phyloP scores from a whole-genome alignment of 2,888 invertebrate species.

The Zele albiditarsus region DNA sequence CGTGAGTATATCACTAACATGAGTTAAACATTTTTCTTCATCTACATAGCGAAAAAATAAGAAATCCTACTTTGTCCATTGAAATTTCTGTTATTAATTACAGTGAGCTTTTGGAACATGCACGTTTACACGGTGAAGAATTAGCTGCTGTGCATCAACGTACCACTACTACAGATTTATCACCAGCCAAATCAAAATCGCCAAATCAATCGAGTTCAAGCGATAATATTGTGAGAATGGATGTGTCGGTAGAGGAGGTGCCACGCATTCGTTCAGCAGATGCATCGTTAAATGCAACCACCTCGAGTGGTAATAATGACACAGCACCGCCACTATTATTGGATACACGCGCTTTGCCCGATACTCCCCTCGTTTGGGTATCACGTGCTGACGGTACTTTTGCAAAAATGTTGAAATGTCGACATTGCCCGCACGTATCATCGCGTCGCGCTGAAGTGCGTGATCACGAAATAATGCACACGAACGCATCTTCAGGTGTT shows the following conservation, averaged over 20 bases:
- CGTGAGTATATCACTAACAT: slow-evolving; percentile 73
- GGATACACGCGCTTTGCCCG: slow-evolving; percentile 75
- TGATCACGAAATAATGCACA: slow-evolving; percentile 89
- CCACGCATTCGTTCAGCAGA: slow-evolving; percentile 51
- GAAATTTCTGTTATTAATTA: background rate
- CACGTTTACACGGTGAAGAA: slow-evolving; percentile 68
- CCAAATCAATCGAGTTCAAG: slow-evolving; percentile 44
- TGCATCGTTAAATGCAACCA: slow-evolving; percentile 50
- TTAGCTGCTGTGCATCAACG: slow-evolving; percentile 66
- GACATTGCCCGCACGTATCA: slow-evolving; percentile 89
- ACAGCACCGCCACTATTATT: slow-evolving; percentile 62
- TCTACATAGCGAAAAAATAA: no score
- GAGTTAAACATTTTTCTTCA: background rate
- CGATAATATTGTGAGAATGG: slow-evolving; percentile 49
- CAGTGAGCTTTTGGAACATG: slow-evolving; percentile 67
- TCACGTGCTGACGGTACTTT: slow-evolving; percentile 80
- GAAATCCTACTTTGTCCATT: background rate
- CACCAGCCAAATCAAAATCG: slow-evolving; percentile 49
- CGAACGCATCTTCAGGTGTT: slow-evolving; percentile 70
- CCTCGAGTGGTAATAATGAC: slow-evolving; percentile 57
- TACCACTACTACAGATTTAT: slow-evolving; percentile 53
- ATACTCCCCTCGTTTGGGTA: slow-evolving; percentile 85
- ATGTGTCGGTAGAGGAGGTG: slow-evolving; percentile 55
- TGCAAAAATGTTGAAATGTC: slow-evolving; percentile 88
- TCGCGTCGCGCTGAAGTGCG: slow-evolving; percentile 86